Evolutionary conservation across 2,113 vertebrate species (phyloP), one percentile per base, ranked within the genome.

Genomic region (Brachyhypopomus gauderio): DNA sequence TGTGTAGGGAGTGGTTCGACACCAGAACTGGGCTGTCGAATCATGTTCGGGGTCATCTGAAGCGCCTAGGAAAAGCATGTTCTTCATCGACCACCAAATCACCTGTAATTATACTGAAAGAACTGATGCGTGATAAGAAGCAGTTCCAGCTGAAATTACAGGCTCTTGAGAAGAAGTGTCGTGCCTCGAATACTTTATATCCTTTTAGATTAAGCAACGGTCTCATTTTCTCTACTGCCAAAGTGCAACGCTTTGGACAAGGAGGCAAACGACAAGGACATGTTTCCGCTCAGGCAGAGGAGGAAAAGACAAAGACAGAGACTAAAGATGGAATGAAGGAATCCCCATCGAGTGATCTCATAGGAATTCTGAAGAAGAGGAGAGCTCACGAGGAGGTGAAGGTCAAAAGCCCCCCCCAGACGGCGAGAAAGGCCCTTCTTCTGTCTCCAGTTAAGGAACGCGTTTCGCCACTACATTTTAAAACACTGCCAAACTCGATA

Each of bases 1-100:
- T 98, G 80, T 98, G 97, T 88, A 95, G 97, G 82, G 96, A 97
- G 86, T 95, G 95, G 89, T 99, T 99, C 81, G 96, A 97, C 88
- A 97, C 95, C 87, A 96, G 96, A 94, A 98, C 95, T 89, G 97
- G 97, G 84, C 94, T 98, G 91, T 97, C 97, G 87, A 99, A 99
- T 94, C 97, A 99, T 72, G 96, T 98, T 89, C 94, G 97, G 88
- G 97, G 97, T 89, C 97, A 99, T 89, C 93, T 99, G 85, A 99
- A 98, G 93, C 95, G 96, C 88, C 95, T 98, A 83, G 96, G 96
- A 96, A 95, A 93, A 95, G 91, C 86, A 94, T 96, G 64, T 20
- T 62, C 77, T 83, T 92, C 95, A 87, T 92, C 96, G 1, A 94
- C 95, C 41, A 95, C 92, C 90, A 98, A 97, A 90, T 97, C 97